phyloP scores from a whole-genome alignment of 2,888 invertebrate species.

The Dioctria linearis region DNA sequence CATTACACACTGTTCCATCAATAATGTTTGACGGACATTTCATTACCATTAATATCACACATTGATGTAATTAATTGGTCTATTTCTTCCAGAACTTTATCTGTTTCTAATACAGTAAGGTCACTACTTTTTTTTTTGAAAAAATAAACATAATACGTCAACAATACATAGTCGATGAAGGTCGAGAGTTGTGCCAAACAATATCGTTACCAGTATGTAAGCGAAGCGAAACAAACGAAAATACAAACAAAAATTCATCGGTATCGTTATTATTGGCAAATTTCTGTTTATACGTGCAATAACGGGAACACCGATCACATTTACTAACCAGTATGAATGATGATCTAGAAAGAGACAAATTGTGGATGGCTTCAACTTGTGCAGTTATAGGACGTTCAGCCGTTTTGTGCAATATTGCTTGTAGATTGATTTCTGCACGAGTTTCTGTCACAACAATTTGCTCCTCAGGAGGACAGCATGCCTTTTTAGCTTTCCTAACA shows the following conservation, averaged over 20 bases:
- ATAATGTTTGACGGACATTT: conserved; percentile 8
- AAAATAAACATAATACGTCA: conserved; percentile 4
- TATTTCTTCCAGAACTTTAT: conserved; percentile 1
- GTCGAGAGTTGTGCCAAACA: conserved; percentile 9
- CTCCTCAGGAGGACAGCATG: no score
- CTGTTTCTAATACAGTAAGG: background rate
- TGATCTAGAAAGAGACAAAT: no score
- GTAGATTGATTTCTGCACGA: background rate
- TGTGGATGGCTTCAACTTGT: background rate
- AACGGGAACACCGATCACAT: background rate
- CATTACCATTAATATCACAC: background rate
- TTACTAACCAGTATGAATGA: background rate
- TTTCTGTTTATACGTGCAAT: no score
- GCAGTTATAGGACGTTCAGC: background rate
- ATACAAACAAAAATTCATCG: background rate
- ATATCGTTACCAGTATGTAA: background rate
- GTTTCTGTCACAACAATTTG: background rate
- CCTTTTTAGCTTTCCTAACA: no score
- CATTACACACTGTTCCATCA: background rate
- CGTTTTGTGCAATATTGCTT: background rate
- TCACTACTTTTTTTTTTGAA: background rate
- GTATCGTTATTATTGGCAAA: background rate
- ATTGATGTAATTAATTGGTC: background rate
- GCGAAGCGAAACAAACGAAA: no score
- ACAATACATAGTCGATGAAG: conserved; percentile 1